phyloP scores from a whole-genome alignment of 2,113 vertebrate species.

The Pantherophis guttatus region DNA sequence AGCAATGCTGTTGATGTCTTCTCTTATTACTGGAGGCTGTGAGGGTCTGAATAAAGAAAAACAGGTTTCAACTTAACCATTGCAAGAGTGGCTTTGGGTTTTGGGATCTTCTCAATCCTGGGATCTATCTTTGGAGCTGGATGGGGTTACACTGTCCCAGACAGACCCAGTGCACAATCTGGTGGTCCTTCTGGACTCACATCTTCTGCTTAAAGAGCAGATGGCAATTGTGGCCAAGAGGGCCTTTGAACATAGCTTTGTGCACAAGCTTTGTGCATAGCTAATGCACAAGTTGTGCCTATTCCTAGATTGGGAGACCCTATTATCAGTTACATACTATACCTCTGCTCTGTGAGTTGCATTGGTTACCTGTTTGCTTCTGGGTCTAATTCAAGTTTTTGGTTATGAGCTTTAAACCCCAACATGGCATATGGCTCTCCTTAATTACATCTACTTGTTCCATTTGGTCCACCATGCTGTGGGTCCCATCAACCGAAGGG shows the following conservation, averaged over 20 bases:
- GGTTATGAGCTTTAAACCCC: neutral
- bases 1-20: neutral
- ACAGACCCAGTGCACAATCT: neutral
- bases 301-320: neutral
- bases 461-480: neutral
- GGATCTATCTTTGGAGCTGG: neutral
- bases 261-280: neutral
- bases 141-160: neutral
- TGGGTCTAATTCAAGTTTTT: neutral
- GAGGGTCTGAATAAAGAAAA: neutral
- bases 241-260: neutral
- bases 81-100: neutral
- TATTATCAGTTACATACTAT: neutral
- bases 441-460: neutral
- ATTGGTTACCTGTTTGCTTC: neutral
- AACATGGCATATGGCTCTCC: neutral
- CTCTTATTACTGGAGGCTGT: neutral
- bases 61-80: neutral
- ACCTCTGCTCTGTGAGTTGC: neutral
- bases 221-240: neutral
- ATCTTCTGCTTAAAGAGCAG: neutral
- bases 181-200: neutral
- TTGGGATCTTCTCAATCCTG: neutral
- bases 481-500: neutral
- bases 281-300: neutral